Evolutionary conservation across 2,797 vertebrate genomes (phyloP).

Genomic region (Myripristis jacobus): DNA sequence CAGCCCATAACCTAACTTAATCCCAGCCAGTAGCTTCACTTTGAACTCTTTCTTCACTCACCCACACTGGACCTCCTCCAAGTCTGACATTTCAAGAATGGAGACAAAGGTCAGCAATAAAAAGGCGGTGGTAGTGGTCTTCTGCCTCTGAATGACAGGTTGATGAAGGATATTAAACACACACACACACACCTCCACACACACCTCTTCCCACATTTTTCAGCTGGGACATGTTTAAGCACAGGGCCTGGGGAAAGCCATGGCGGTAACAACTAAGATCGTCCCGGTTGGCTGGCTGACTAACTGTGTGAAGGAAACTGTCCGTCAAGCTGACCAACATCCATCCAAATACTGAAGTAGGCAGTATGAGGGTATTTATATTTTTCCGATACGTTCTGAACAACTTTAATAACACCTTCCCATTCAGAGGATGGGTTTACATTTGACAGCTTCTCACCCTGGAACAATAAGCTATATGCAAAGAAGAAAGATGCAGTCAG

Average conservation of each 20-base stretch:
- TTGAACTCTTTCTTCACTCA: conserved; percentile 22
- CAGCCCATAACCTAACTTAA: conserved; percentile 10
- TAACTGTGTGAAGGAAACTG: conserved; percentile 7
- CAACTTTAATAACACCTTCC: conserved; percentile 27
- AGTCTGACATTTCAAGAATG: conserved; percentile 33
- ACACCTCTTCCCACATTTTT: conserved; percentile 12
- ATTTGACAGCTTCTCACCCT: not conserved
- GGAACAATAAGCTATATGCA: not conserved
- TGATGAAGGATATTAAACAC: not conserved
- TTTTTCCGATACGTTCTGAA: conserved; percentile 37
- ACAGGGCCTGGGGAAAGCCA: conserved; percentile 9
- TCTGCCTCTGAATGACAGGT: conserved; percentile 12
- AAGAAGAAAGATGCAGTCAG: not conserved
- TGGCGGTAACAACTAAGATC: conserved; percentile 52
- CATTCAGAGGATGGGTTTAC: conserved; percentile 13
- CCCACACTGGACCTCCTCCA: conserved; percentile 27
- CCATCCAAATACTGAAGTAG: conserved; percentile 30
- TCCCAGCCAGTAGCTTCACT: conserved; percentile 23
- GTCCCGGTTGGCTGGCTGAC: not conserved
- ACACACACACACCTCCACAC: not conserved
- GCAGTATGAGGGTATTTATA: conserved; percentile 57
- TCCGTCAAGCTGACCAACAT: conserved; percentile 34
- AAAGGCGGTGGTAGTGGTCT: not conserved
- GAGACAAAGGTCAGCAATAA: conserved; percentile 32
- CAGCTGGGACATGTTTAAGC: conserved; percentile 1